Percentiles rank a stretch among this genome's conserved stretches.
These are phyloP conservation scores for Virgularia gustaviana DNA, from an alignment of 92 coral and sea anemone species.

Conservation along the genomic window DNA sequence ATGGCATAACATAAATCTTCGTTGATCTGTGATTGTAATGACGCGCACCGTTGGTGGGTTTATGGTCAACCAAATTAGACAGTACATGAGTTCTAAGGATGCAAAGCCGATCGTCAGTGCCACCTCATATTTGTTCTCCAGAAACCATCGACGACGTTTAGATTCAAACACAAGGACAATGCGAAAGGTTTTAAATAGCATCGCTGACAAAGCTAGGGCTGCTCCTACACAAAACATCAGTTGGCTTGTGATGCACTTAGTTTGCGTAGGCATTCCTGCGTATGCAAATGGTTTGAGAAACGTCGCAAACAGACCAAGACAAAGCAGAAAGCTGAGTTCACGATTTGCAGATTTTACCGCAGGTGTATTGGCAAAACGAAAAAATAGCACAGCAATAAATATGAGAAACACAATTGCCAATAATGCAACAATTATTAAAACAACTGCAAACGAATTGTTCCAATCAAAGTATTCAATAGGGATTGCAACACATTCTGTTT, in stretches of 20 bases:
- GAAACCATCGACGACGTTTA: constrained; percentile 18
- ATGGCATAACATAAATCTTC: constrained; percentile 55
- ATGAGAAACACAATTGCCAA: constrained; percentile 26
- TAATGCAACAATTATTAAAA: constrained; percentile 45
- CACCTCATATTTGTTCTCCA: constrained; percentile 14
- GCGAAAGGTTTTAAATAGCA: constrained; percentile 69
- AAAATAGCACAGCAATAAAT: constrained; percentile 48
- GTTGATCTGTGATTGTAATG: constrained; percentile 26
- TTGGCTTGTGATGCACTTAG: constrained; percentile 58
- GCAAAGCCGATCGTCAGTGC: constrained; percentile 37
- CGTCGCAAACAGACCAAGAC: constrained; percentile 53
- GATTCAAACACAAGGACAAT: constrained; percentile 55
- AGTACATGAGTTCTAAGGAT: constrained; percentile 52
- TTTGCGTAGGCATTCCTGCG: constrained; percentile 61
- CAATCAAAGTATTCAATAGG: constrained; percentile 60
- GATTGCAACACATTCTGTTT: constrained; percentile 57
- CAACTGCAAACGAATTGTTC: constrained; percentile 62
- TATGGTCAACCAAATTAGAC: constrained; percentile 56
- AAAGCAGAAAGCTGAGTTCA: constrained; percentile 66
- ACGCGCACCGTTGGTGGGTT: constrained; percentile 60
- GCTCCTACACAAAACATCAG: constrained; percentile 65
- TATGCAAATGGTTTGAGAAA: constrained; percentile 67
- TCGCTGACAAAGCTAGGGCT: constrained; percentile 54
- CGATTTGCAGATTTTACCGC: constrained; percentile 71
- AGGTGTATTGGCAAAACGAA: constrained; percentile 63